Percentiles rank a stretch among this genome's conserved stretches.
Conservation (phyloP, 2,888 invertebrate species). For the Phoronis australis region DNA sequence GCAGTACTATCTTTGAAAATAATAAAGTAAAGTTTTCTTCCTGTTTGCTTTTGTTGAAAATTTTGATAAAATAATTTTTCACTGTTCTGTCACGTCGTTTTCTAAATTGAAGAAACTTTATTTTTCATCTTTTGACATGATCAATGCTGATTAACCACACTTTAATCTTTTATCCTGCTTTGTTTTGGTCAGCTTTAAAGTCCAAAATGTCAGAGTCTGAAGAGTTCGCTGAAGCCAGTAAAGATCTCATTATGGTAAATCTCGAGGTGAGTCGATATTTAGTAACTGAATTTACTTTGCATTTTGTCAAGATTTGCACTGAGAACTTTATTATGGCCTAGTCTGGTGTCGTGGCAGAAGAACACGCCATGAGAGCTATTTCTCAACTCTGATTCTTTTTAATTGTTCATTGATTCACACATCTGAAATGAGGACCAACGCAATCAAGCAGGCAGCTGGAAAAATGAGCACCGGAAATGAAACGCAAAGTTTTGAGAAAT, state of each 20-base stretch:
- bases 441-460: no score
- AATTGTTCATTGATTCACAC: no score
- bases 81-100: background rate
- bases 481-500: no score
- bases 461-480: no score
- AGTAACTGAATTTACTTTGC: no score
- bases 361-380: background rate
- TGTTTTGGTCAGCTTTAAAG: slow-evolving; percentile 57
- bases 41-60: no score
- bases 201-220: slow-evolving; percentile 60
- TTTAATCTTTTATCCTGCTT: slow-evolving; percentile 1
- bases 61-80: background rate
- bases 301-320: no score
- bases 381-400: background rate
- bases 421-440: no score
- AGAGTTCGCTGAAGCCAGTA: slow-evolving; percentile 60
- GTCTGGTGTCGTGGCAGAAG: background rate
- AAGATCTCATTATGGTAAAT: slow-evolving; percentile 66
- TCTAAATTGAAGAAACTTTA: background rate
- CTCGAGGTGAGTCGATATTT: slow-evolving; percentile 54
- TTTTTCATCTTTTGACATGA: slow-evolving; percentile 5
- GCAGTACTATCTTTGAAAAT: no score
- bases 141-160: background rate
- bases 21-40: no score
- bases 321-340: background rate